Percentiles rank a stretch among this genome's conserved stretches.
Evolutionary conservation across 1,140 invertebrate species (phyloP).

Genomic region (Drosophila nannoptera): DNA sequence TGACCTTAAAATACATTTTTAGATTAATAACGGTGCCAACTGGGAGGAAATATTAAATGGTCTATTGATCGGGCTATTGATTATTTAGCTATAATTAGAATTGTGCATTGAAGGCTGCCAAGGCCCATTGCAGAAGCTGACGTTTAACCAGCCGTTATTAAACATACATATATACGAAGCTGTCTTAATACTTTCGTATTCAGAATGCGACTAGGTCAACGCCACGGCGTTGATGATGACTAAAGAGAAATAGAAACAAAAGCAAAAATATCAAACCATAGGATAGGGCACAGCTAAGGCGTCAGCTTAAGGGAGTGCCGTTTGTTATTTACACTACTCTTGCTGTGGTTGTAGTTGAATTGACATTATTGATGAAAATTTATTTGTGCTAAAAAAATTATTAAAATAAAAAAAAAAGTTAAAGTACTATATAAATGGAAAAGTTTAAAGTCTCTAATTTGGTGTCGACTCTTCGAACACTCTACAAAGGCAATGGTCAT

Average conservation of each 20-base stretch:
- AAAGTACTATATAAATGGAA: background rate
- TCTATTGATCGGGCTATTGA: conserved; percentile 20
- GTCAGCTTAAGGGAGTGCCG: conserved; percentile 18
- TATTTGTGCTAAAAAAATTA: conserved; percentile 63
- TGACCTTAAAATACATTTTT: conserved; percentile 66
- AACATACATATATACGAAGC: conserved; percentile 55
- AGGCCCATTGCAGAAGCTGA: conserved; percentile 2
- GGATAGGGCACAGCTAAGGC: conserved; percentile 35
- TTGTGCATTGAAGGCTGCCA: conserved; percentile 3
- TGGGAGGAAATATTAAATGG: background rate
- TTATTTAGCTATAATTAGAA: conserved; percentile 9
- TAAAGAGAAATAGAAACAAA: no score
- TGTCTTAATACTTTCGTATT: conserved; percentile 56
- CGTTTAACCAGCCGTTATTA: no score
- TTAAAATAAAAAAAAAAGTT: conserved; percentile 3
- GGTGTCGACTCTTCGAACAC: no score
- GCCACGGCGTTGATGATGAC: conserved; percentile 21
- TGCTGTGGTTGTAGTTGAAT: conserved; percentile 59
- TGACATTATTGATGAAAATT: conserved; percentile 77
- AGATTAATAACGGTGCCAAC: background rate
- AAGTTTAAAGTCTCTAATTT: no score
- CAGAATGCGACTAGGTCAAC: conserved; percentile 65
- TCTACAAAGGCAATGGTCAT: no score
- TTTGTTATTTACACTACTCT: conserved; percentile 39
- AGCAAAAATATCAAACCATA: conserved; percentile 26